Evolutionary conservation across 2,113 vertebrate genomes (phyloP).

Genomic region (Sitta europaea): DNA sequence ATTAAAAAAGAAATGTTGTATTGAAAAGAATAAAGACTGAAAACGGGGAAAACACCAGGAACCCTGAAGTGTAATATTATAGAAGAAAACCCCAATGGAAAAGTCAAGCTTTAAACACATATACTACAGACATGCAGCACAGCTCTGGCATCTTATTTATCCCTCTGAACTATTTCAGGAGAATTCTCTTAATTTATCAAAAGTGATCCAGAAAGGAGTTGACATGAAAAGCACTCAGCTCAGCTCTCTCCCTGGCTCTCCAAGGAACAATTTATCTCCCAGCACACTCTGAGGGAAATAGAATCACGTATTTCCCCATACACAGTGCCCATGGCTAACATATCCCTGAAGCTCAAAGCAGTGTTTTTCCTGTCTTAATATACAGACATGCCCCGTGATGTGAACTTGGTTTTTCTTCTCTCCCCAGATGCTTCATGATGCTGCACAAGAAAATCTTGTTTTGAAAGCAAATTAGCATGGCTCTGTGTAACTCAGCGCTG

Average conservation of each 20-base stretch:
- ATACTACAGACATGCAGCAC: not conserved
- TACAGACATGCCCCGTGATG: not conserved
- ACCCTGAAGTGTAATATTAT: not conserved
- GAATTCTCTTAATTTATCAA: not conserved
- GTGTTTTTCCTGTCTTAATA: not conserved
- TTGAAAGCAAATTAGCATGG: not conserved
- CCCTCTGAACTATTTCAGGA: not conserved
- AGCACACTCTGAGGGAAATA: not conserved
- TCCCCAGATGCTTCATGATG: not conserved
- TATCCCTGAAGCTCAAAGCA: not conserved
- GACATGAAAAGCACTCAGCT: not conserved
- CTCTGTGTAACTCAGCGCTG: not conserved
- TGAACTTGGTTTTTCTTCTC: not conserved
- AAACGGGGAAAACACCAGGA: not conserved
- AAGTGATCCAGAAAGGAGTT: constrained; percentile 1
- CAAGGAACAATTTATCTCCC: not conserved
- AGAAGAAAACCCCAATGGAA: constrained; percentile 2
- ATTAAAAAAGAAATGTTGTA: constrained; percentile 15
- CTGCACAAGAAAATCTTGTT: not conserved
- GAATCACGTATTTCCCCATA: not conserved
- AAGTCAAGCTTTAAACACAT: not conserved
- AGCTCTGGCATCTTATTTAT: constrained; percentile 13
- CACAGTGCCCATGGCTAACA: not conserved
- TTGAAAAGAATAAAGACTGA: not conserved
- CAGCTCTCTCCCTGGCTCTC: not conserved